A percentile compares a stretch with the other conserved stretches of the same genome.
Evolutionary conservation across 2,797 vertebrate species (phyloP).

Genomic region (Muraenolepis orangiensis): DNA sequence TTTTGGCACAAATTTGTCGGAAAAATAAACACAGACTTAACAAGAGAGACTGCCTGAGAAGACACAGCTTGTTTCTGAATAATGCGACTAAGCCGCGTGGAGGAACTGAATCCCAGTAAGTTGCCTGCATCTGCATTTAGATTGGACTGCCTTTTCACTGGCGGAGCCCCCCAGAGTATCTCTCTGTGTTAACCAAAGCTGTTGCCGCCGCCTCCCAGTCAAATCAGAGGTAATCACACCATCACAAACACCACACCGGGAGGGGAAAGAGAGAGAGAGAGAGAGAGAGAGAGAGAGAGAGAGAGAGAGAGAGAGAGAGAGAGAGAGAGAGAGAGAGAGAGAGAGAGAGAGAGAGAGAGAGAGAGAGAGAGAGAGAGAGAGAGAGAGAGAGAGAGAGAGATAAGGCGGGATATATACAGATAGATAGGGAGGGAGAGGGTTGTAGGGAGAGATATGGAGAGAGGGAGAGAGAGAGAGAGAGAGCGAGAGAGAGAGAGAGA

Average conservation of each 20-base stretch:
- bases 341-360: too few species aligned
- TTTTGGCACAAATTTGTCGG: constrained; percentile 12
- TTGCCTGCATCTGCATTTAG: constrained; percentile 68
- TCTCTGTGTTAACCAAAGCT: neutral
- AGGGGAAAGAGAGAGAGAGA: constrained; percentile 20
- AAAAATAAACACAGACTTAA: constrained; percentile 24
- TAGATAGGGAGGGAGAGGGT: neutral
- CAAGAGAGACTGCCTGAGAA: constrained; percentile 18
- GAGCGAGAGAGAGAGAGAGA: neutral
- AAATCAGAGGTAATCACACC: constrained; percentile 62
- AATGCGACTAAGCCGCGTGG: constrained; percentile 24
- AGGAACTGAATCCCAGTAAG: constrained; percentile 46
- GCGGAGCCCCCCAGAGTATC: neutral
- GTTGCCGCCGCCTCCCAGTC: constrained; percentile 20
- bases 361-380: too few species aligned
- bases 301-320: neutral
- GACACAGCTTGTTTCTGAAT: constrained; percentile 36
- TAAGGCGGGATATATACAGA: too few species aligned
- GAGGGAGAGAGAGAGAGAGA: neutral
- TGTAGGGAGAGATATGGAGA: neutral
- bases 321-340: neutral
- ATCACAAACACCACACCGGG: constrained; percentile 36
- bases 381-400: too few species aligned
- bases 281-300: neutral
- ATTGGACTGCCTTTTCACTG: constrained; percentile 48